phyloP scores from a whole-genome alignment of 2,797 vertebrate genomes.

The Botia almorhae region DNA sequence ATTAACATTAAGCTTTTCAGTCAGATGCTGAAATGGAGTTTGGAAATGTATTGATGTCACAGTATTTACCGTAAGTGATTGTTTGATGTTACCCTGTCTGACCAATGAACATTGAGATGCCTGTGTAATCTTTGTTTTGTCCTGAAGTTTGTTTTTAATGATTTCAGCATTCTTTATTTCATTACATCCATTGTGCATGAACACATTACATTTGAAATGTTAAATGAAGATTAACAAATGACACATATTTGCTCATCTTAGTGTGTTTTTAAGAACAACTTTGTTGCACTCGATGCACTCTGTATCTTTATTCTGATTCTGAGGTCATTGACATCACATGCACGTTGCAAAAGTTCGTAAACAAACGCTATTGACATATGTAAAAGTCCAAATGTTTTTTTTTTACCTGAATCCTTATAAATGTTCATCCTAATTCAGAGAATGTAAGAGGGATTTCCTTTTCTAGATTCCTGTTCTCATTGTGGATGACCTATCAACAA shows the following conservation, averaged over 20 bases:
- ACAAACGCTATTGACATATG: slow-evolving; percentile 18
- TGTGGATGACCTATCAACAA: slow-evolving; percentile 33
- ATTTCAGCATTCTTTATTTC: neutral
- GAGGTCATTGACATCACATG: neutral
- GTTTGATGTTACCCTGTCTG: neutral
- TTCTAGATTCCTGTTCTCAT: slow-evolving; percentile 3
- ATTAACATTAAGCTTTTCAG: slow-evolving; percentile 37
- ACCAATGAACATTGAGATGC: neutral
- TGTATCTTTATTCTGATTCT: neutral
- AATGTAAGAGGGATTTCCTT: neutral
- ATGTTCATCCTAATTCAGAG: slow-evolving; percentile 15
- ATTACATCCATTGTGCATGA: neutral
- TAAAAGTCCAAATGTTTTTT: slow-evolving; percentile 20
- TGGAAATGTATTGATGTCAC: slow-evolving; percentile 15
- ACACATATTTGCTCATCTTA: neutral
- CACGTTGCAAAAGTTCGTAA: slow-evolving; percentile 11
- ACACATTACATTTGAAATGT: neutral
- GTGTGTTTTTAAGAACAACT: neutral
- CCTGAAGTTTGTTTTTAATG: neutral
- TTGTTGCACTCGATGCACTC: neutral
- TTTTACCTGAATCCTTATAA: neutral
- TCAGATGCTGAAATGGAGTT: neutral
- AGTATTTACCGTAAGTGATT: slow-evolving; percentile 7
- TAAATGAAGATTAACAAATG: too few relatives aligned
- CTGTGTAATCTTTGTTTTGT: neutral